Percentiles rank a stretch among this genome's conserved stretches.
These are phyloP conservation scores for Nomada ruficornis DNA, from an alignment of 2,888 invertebrate species.

Conservation along the genomic window DNA sequence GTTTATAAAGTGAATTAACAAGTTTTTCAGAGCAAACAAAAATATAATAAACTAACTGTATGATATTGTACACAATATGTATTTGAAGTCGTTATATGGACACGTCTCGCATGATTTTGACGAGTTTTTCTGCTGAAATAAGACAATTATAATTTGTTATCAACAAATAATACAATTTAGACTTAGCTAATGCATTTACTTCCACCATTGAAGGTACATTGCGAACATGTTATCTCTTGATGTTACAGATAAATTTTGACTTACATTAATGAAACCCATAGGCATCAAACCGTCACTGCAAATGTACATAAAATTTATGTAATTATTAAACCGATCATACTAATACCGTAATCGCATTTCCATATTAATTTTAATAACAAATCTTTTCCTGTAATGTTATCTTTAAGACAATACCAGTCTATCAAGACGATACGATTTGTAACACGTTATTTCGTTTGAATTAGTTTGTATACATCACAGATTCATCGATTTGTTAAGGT, in stretches of 20 bases:
- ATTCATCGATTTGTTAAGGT: background rate
- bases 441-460: background rate
- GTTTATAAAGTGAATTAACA: constrained; percentile 77
- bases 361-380: constrained; percentile 15
- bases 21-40: constrained; percentile 79
- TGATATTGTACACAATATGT: constrained; percentile 73
- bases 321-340: constrained; percentile 24
- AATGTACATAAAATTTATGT: constrained; percentile 42
- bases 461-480: constrained; percentile 10
- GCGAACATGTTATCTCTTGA: background rate
- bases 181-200: constrained; percentile 42
- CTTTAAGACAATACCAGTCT: background rate
- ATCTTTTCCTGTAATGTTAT: constrained; percentile 2
- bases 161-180: background rate
- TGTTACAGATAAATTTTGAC: constrained; percentile 9
- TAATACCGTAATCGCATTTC: constrained; percentile 21
- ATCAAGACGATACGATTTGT: background rate
- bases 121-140: constrained; percentile 3
- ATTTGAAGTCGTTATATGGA: constrained; percentile 42
- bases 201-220: constrained; percentile 3
- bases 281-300: constrained; percentile 16
- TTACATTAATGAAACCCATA: constrained; percentile 15
- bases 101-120: constrained; percentile 17
- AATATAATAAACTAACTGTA: constrained; percentile 77
- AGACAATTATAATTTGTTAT: constrained; percentile 6